phyloP scores from a whole-genome alignment of 2,113 vertebrate species.

The Saguinus midas region DNA sequence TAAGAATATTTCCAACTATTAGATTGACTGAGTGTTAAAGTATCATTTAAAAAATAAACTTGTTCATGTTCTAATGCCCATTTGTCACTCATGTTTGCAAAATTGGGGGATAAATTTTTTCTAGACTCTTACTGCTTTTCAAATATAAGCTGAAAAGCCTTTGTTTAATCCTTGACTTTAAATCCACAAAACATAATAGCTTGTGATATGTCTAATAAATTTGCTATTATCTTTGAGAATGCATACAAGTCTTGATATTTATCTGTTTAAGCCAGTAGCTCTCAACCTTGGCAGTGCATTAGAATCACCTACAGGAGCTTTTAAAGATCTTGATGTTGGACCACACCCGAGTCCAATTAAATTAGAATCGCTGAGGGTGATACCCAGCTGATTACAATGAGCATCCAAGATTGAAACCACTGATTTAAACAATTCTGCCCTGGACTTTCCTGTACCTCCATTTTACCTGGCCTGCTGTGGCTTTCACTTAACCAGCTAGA shows the following conservation, averaged over 20 bases:
- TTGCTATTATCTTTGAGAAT: neutral
- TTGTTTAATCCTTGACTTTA: constrained; percentile 9
- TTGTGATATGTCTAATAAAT: neutral
- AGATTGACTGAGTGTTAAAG: neutral
- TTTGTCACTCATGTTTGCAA: neutral
- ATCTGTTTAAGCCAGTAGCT: neutral
- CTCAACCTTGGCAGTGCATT: neutral
- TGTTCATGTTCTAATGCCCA: neutral
- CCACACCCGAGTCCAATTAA: constrained; percentile 5
- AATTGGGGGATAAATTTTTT: neutral
- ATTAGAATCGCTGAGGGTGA: neutral
- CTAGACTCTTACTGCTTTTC: neutral
- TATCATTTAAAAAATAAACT: neutral
- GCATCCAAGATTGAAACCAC: neutral
- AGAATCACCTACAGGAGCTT: neutral
- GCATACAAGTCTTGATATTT: neutral
- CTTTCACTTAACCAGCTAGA: neutral
- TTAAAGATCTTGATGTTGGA: neutral
- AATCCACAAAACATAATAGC: constrained; percentile 17
- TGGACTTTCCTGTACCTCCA: neutral
- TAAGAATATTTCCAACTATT: neutral
- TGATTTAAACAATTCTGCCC: neutral
- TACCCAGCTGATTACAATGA: neutral
- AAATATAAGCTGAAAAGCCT: neutral
- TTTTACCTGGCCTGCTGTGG: neutral